Evolutionary conservation across 1,140 invertebrate species (phyloP).

Genomic region (Periplaneta americana): DNA sequence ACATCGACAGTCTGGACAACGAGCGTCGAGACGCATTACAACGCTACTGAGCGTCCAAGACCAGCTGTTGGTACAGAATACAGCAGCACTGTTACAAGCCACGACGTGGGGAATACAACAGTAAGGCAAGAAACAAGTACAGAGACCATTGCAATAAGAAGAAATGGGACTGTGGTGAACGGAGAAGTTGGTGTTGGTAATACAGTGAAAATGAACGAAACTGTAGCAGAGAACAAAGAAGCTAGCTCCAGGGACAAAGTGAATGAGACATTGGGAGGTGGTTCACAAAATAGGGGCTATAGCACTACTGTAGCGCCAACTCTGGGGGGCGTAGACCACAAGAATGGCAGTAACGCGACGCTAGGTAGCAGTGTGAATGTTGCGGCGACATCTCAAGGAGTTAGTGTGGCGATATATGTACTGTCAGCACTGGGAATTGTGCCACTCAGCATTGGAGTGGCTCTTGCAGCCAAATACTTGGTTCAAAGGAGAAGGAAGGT

Average conservation of each 20-base stretch:
- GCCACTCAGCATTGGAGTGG: not conserved
- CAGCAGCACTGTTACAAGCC: not conserved
- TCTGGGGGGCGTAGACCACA: no score
- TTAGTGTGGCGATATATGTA: not conserved
- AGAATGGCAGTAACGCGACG: not conserved
- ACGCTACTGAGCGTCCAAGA: not conserved
- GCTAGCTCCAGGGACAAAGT: no score
- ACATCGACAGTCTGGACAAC: constrained; percentile 25
- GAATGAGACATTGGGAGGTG: not conserved
- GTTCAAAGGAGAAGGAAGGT: constrained; percentile 25
- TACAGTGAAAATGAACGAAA: not conserved
- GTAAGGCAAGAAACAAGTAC: no score
- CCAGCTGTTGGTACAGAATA: no score
- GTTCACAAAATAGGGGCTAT: not conserved
- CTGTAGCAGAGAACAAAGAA: not conserved
- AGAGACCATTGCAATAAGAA: not conserved
- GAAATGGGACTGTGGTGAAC: no score
- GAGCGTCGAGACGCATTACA: constrained; percentile 26
- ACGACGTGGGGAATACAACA: not conserved
- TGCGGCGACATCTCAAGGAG: not conserved
- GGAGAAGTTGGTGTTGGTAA: no score
- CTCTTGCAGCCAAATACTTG: not conserved
- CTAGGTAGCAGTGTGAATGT: not conserved
- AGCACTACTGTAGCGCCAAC: not conserved
- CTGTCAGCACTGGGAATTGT: not conserved